These are phyloP conservation scores for Agriotes lineatus DNA, from an alignment of 2,888 invertebrate species.

Conservation along the genomic window DNA sequence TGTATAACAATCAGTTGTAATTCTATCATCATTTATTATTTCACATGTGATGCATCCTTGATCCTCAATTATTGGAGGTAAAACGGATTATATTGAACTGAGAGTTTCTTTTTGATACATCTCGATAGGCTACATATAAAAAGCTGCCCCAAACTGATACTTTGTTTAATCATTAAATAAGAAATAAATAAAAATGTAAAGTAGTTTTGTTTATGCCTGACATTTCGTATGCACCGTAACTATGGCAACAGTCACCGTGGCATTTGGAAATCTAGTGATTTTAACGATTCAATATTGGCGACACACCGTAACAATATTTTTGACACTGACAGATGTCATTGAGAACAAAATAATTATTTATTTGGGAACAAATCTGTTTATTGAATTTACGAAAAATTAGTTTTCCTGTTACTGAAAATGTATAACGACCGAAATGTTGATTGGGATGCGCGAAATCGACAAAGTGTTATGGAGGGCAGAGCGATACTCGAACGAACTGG, in stretches of 20 bases:
- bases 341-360: background rate
- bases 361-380: too few relatives aligned
- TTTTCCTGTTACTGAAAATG: conserved; percentile 21
- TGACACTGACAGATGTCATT: background rate
- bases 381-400: too few relatives aligned
- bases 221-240: conserved; percentile 19
- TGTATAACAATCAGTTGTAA: conserved; percentile 20
- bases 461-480: conserved; percentile 70
- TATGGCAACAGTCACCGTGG: conserved; percentile 11
- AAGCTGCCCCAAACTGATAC: conserved; percentile 24
- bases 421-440: conserved; percentile 50
- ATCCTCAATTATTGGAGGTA: conserved; percentile 15
- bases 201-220: conserved; percentile 31
- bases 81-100: background rate
- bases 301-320: background rate
- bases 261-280: background rate
- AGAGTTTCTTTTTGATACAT: background rate
- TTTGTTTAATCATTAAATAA: conserved; percentile 39
- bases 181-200: conserved; percentile 32
- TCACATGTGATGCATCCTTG: background rate
- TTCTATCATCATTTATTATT: conserved; percentile 10
- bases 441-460: conserved; percentile 72
- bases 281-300: background rate
- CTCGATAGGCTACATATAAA: background rate
- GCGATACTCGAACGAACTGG: conserved; percentile 72